A percentile compares a stretch with the other conserved stretches of the same genome.
These are phyloP conservation scores for Rhinolophus ferrumequinum DNA, from an alignment of 2,113 vertebrate genomes.

Conservation along the genomic window DNA sequence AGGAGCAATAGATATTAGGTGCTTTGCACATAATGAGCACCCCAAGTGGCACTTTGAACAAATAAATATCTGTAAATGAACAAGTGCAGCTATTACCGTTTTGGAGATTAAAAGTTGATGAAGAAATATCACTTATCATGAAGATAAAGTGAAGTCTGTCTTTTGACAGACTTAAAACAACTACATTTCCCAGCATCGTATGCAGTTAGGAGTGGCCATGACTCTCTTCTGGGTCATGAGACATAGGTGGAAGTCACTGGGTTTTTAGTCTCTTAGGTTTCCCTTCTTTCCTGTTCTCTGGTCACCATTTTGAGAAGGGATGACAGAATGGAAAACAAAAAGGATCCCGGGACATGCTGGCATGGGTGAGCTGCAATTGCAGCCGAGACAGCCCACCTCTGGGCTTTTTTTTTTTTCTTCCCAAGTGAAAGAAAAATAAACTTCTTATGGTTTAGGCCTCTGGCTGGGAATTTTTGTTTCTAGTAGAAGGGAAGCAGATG, in stretches of 20 bases:
- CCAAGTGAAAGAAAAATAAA: neutral
- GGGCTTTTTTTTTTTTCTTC: neutral
- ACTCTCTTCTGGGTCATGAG: neutral
- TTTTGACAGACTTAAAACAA: neutral
- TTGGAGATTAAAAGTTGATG: neutral
- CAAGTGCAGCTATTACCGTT: neutral
- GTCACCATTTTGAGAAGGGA: neutral
- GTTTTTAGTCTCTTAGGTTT: neutral
- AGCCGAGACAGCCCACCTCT: neutral
- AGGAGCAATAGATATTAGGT: neutral
- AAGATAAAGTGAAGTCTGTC: neutral
- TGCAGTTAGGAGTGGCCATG: neutral
- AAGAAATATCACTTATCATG: neutral
- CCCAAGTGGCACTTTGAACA: neutral
- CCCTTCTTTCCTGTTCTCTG: neutral
- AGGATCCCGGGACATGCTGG: rapidly evolving
- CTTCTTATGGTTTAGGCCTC: neutral
- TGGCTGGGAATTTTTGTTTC: neutral
- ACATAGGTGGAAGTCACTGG: neutral
- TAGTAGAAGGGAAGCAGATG: neutral
- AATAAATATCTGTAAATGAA: neutral
- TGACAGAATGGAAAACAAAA: neutral
- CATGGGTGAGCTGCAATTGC: neutral
- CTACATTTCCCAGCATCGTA: neutral
- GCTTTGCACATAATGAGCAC: neutral